These are phyloP conservation scores for Drosophila saltans DNA, from an alignment of 1,140 invertebrate genomes.

Conservation along the genomic window DNA sequence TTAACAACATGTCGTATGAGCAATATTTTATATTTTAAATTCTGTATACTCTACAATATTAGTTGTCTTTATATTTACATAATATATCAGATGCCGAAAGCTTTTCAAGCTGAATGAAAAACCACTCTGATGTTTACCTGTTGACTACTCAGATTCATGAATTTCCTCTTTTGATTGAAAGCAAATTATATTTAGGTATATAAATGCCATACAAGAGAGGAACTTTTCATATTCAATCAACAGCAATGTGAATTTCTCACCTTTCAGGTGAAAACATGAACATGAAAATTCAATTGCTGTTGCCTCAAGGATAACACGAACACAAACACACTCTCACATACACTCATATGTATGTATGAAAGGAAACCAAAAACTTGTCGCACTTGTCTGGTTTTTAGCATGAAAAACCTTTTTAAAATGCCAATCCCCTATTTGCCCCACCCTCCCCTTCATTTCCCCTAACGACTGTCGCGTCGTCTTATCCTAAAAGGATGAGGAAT, in stretches of 20 bases:
- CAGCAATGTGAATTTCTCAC: slow-evolving; percentile 6
- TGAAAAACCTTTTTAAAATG: slow-evolving; percentile 14
- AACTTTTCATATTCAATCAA: slow-evolving; percentile 10
- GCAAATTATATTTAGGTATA: slow-evolving; percentile 9
- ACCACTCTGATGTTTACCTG: neutral
- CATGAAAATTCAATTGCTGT: slow-evolving; percentile 12
- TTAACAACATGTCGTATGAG: no score
- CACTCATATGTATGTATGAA: neutral
- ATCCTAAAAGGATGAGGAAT: neutral
- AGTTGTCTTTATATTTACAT: no score
- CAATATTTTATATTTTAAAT: no score
- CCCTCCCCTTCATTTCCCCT: no score
- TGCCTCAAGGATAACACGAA: slow-evolving; percentile 7
- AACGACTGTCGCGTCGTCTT: neutral
- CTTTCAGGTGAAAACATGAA: slow-evolving; percentile 5
- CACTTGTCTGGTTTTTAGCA: slow-evolving; percentile 12
- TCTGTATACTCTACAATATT: no score
- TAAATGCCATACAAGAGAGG: neutral
- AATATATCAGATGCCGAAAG: no score
- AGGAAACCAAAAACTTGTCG: slow-evolving; percentile 8
- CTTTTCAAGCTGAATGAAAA: neutral
- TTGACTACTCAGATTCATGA: neutral
- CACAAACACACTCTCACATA: neutral
- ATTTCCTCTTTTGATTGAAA: neutral
- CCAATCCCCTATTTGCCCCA: neutral